Percentiles rank a stretch among this genome's conserved stretches.
Conservation (phyloP, 2,113 vertebrate genomes). For the Mirounga angustirostris region DNA sequence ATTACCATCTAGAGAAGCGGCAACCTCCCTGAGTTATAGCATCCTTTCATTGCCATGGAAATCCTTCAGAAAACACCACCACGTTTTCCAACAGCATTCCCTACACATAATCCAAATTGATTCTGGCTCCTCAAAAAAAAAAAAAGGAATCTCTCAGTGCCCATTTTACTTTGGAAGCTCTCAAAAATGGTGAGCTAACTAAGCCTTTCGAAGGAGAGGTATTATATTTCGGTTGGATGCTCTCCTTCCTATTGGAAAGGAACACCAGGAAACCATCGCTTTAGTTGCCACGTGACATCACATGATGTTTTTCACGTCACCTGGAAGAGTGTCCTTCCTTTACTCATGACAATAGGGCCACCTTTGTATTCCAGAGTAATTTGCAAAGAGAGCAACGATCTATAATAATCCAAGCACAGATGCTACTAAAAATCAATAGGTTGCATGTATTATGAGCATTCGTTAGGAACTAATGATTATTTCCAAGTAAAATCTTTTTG, state of each 20-base stretch:
- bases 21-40: too few relatives aligned
- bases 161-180: too few relatives aligned
- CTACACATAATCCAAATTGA: fast-evolving
- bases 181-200: fast-evolving
- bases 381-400: background rate
- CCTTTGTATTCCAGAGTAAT: fast-evolving
- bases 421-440: background rate
- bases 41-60: fast-evolving
- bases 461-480: background rate
- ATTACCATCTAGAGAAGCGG: too few relatives aligned
- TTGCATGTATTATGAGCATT: fast-evolving
- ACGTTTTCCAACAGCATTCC: too few relatives aligned
- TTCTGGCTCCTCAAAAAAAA: background rate
- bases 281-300: fast-evolving
- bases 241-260: fast-evolving
- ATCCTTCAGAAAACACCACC: background rate
- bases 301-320: fast-evolving
- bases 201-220: background rate
- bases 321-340: background rate
- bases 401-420: fast-evolving
- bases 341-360: fast-evolving
- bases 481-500: too few relatives aligned
- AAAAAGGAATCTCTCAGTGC: too few relatives aligned
- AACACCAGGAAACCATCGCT: fast-evolving
- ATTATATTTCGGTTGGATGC: fast-evolving